phyloP scores from a whole-genome alignment of 2,888 invertebrate genomes.

The Gymnosoma rotundatum region DNA sequence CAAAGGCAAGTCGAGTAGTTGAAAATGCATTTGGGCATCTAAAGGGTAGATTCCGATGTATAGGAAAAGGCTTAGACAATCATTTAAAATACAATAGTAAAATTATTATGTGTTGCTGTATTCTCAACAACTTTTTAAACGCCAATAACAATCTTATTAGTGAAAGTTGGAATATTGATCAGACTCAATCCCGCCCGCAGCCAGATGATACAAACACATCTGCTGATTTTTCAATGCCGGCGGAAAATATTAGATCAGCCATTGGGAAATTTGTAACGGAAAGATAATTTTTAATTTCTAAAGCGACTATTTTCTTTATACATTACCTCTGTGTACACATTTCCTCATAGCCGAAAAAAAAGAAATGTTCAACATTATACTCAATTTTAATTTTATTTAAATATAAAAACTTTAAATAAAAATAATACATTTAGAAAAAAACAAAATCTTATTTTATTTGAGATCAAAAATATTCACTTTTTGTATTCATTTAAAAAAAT shows the following conservation, averaged over 20 bases:
- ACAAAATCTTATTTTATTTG: conserved; percentile 15
- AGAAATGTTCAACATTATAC: not conserved
- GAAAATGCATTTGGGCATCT: too few relatives aligned
- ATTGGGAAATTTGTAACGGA: conserved; percentile 9
- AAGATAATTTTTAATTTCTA: conserved; percentile 8
- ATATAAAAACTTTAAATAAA: not conserved
- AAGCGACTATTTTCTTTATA: not conserved
- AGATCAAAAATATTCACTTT: conserved; percentile 1
- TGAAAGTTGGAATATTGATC: conserved; percentile 5
- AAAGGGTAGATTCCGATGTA: too few relatives aligned
- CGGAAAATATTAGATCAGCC: conserved; percentile 30
- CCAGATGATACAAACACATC: conserved; percentile 8
- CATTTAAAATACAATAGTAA: too few relatives aligned
- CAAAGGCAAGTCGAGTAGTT: too few relatives aligned
- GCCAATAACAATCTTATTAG: conserved; percentile 3
- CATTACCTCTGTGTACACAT: not conserved
- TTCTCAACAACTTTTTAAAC: too few relatives aligned
- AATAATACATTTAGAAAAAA: not conserved
- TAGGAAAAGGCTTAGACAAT: too few relatives aligned
- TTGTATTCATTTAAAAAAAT: conserved; percentile 1
- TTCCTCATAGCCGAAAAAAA: too few relatives aligned
- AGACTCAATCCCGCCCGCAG: not conserved
- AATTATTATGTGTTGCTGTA: not conserved
- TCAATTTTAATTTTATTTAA: not conserved
- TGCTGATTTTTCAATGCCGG: conserved; percentile 3